Evolutionary conservation across 2,113 vertebrate genomes (phyloP).

Genomic region (Anguilla rostrata): DNA sequence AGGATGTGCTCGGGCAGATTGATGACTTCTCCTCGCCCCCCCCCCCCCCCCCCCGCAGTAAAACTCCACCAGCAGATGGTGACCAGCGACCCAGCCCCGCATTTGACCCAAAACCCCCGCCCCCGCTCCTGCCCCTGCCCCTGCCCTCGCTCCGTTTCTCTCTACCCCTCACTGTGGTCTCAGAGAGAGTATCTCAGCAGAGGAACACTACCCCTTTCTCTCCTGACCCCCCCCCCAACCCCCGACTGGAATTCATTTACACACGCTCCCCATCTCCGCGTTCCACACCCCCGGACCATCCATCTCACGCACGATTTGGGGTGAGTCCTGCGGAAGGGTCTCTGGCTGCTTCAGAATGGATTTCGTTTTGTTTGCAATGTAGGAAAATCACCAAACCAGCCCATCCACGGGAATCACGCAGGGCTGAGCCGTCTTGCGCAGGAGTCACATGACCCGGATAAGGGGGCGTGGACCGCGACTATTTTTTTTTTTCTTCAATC

Average conservation of each 20-base stretch:
- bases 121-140: not conserved
- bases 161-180: not conserved
- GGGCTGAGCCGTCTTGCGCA: no score
- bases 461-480: not conserved
- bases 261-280: not conserved
- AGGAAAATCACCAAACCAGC: no score
- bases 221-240: not conserved
- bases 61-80: constrained; percentile 23
- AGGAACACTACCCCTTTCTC: not conserved
- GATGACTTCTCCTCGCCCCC: not conserved
- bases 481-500: no score
- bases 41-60: not conserved
- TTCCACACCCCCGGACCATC: not conserved
- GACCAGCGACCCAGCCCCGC: not conserved
- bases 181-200: not conserved
- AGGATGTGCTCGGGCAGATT: not conserved
- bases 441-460: not conserved
- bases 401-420: no score
- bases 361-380: no score
- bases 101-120: not conserved
- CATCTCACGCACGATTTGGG: no score
- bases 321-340: no score
- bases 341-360: no score
- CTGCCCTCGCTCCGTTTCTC: no score
- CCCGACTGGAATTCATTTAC: not conserved